phyloP scores from a whole-genome alignment of 2,888 invertebrate genomes.

The Erebia aethiops region DNA sequence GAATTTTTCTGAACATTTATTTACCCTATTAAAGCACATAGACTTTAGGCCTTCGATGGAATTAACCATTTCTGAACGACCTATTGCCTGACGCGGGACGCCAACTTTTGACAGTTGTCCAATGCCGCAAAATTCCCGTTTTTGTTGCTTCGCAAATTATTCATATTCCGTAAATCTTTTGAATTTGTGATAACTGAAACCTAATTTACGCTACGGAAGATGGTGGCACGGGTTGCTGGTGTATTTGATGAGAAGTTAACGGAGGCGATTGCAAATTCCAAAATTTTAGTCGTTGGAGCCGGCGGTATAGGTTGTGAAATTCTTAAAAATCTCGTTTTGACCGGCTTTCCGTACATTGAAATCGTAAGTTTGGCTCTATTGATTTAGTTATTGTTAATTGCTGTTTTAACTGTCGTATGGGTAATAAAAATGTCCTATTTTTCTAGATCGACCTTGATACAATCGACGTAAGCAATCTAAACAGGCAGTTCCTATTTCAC shows the following conservation, averaged over 20 bases:
- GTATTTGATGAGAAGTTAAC: conserved; percentile 86
- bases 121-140: conserved; percentile 35
- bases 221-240: conserved; percentile 87
- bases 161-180: conserved; percentile 21
- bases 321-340: conserved; percentile 97
- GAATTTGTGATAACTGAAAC: conserved; percentile 23
- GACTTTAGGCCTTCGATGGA: no score
- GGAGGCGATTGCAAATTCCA: conserved; percentile 86
- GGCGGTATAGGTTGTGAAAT: conserved; percentile 99
- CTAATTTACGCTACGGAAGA: conserved; percentile 53
- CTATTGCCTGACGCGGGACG: conserved; percentile 52
- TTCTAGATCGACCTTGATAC: conserved; percentile 99
- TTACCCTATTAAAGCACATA: no score
- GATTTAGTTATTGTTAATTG: conserved; percentile 1
- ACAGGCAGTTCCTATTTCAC: conserved; percentile 99
- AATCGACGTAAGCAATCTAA: conserved; percentile 99
- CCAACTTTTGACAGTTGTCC: conserved; percentile 60
- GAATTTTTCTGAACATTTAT: no score
- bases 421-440: not conserved
- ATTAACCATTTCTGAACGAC: conserved; percentile 18
- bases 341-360: conserved; percentile 96
- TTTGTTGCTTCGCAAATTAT: conserved; percentile 29
- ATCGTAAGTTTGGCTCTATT: conserved; percentile 87
- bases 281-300: conserved; percentile 95
- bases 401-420: not conserved